A percentile compares a stretch with the other conserved stretches of the same genome.
Evolutionary conservation across 2,888 invertebrate genomes (phyloP).

Genomic region (Tipula vernalis): DNA sequence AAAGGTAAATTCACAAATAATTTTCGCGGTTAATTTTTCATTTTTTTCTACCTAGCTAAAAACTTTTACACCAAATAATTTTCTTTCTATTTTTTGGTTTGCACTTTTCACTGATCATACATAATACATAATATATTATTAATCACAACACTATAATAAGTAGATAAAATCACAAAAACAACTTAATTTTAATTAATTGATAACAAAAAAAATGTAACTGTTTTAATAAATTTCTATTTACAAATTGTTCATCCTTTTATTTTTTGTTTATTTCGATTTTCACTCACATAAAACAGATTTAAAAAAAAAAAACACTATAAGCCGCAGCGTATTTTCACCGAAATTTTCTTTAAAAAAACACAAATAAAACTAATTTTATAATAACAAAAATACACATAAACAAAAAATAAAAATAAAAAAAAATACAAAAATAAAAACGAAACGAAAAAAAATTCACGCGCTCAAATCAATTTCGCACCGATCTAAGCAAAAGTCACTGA

Average conservation of each 20-base stretch:
- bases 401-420: background rate
- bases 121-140: background rate
- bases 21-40: background rate
- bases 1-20: background rate
- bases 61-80: background rate
- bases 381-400: background rate
- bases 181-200: background rate
- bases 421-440: background rate
- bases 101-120: background rate
- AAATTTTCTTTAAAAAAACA: background rate
- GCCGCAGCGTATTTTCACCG: background rate
- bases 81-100: background rate
- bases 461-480: background rate
- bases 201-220: background rate
- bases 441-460: background rate
- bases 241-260: background rate
- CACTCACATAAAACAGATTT: background rate
- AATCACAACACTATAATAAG: background rate
- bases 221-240: background rate
- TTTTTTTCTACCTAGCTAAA: background rate
- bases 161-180: background rate
- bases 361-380: background rate
- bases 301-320: background rate
- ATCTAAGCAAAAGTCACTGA: conserved; percentile 14
- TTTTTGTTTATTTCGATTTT: background rate